These are phyloP conservation scores for Gallinago nigripennis DNA, from an alignment of 2,797 vertebrate species.

Conservation along the genomic window DNA sequence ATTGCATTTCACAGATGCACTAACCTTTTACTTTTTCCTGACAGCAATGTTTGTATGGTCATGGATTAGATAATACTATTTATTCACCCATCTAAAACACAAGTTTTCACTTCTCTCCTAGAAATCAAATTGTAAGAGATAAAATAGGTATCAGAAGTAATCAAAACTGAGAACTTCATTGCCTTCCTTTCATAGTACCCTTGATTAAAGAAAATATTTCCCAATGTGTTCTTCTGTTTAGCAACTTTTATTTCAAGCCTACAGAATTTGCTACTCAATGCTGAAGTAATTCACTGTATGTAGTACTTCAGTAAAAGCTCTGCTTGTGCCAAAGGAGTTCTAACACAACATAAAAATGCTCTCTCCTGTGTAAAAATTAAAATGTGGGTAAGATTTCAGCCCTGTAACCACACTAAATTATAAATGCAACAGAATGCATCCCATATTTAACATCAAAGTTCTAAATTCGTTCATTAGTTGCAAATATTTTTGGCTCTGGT, in stretches of 20 bases:
- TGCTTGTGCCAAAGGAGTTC: not conserved
- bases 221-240: conserved; percentile 1
- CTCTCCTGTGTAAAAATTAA: conserved; percentile 34
- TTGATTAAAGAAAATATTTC: conserved; percentile 7
- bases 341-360: conserved; percentile 31
- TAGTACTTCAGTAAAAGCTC: not conserved
- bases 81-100: not conserved
- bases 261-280: not conserved
- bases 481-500: not conserved
- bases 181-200: not conserved
- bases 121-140: conserved; percentile 30
- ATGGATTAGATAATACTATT: not conserved
- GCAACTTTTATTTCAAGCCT: not conserved
- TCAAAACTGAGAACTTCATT: not conserved
- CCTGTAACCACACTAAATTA: conserved; percentile 18
- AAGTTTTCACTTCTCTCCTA: conserved; percentile 31
- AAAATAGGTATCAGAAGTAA: conserved; percentile 19
- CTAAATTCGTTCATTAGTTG: not conserved
- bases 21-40: not conserved
- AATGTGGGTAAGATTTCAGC: not conserved
- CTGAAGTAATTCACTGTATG: not conserved
- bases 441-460: conserved; percentile 28
- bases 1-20: not conserved
- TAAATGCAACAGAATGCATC: conserved; percentile 3
- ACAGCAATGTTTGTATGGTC: not conserved